phyloP scores from a whole-genome alignment of 2,797 vertebrate species.

The Gallirallus australis region DNA sequence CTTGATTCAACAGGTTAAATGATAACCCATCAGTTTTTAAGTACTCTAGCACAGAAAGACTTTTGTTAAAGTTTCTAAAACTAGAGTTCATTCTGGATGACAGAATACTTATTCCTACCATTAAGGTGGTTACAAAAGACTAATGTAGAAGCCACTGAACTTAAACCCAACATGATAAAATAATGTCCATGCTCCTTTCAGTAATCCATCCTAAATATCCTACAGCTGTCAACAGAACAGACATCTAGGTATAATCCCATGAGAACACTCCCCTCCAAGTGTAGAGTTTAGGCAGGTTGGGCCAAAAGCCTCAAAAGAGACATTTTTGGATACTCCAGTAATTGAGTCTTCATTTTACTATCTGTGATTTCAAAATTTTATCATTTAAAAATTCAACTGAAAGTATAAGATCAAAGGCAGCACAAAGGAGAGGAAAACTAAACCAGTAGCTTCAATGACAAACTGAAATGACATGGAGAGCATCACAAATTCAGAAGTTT shows the following conservation, averaged over 20 bases:
- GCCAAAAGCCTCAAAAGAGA: neutral
- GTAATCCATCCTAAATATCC: neutral
- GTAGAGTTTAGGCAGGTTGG: neutral
- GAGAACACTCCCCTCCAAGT: neutral
- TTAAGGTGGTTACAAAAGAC: neutral
- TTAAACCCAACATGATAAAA: neutral
- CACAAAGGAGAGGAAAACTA: neutral
- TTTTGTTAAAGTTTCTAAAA: neutral
- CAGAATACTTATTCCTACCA: neutral
- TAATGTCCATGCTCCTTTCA: neutral
- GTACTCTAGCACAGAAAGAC: neutral
- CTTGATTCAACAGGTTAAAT: neutral
- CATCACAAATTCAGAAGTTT: neutral
- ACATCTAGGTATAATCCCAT: neutral
- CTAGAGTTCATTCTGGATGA: neutral
- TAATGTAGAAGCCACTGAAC: neutral
- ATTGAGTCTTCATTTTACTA: neutral
- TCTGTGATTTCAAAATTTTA: neutral
- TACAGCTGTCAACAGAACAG: neutral
- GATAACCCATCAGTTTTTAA: neutral
- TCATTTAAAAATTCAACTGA: neutral
- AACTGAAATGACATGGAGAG: neutral
- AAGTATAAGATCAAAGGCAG: neutral
- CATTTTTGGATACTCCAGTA: neutral
- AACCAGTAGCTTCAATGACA: neutral